Conservation (phyloP, 2,888 invertebrate species). For the Muscina levida region DNA sequence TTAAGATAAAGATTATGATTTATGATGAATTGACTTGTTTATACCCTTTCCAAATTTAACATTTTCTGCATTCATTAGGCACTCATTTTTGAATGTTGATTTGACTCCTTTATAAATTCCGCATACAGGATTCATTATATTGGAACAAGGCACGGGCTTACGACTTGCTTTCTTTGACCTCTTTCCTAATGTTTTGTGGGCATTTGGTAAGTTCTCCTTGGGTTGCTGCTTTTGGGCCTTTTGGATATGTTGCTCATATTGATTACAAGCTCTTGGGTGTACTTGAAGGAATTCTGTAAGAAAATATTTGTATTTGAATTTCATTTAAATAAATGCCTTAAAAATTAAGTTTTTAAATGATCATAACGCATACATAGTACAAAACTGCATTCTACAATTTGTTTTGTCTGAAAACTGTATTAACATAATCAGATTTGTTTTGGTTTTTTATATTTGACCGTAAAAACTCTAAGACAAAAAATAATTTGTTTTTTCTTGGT, state of each 20-base stretch:
- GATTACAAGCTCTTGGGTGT: background rate
- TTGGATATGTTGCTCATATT: too few relatives aligned
- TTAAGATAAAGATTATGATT: background rate
- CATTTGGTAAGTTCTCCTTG: background rate
- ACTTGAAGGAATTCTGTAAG: background rate
- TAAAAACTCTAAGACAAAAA: too few relatives aligned
- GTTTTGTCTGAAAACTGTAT: too few relatives aligned
- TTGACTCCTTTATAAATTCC: slow-evolving; percentile 74
- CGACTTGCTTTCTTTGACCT: background rate
- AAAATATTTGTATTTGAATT: background rate
- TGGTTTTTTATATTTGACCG: too few relatives aligned
- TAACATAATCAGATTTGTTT: too few relatives aligned
- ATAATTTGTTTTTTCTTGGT: too few relatives aligned
- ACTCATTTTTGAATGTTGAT: slow-evolving; percentile 75
- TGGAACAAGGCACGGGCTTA: slow-evolving; percentile 71
- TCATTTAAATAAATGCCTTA: background rate
- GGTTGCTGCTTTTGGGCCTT: too few relatives aligned
- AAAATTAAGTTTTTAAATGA: too few relatives aligned
- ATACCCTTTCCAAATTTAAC: slow-evolving; percentile 70
- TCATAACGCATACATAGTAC: too few relatives aligned
- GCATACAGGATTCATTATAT: slow-evolving; percentile 73
- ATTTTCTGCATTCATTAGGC: slow-evolving; percentile 74
- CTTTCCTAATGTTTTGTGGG: slow-evolving; percentile 26
- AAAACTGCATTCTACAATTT: too few relatives aligned
- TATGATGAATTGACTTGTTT: background rate